phyloP scores from a whole-genome alignment of 2,113 vertebrate genomes.

The Neolamprologus ventralis region DNA sequence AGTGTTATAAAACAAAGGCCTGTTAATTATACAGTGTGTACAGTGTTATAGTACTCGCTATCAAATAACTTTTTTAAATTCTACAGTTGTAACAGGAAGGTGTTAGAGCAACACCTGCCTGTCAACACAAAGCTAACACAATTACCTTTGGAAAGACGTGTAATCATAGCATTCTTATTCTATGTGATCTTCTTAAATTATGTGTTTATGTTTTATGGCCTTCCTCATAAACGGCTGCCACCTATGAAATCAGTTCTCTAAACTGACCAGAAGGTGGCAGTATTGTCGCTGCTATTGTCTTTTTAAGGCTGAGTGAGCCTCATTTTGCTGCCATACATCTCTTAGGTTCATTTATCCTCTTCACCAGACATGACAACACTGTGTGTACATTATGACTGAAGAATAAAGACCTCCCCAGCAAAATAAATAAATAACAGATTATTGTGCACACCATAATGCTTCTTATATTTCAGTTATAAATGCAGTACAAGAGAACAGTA shows the following conservation, averaged over 20 bases:
- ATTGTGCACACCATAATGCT: neutral
- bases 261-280: constrained; percentile 61
- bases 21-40: neutral
- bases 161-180: neutral
- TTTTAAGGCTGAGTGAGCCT: neutral
- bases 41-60: neutral
- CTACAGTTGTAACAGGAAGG: neutral
- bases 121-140: neutral
- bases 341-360: neutral
- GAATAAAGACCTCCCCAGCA: neutral
- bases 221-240: neutral
- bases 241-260: neutral
- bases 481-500: neutral
- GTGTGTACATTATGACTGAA: neutral
- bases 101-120: neutral
- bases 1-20: neutral
- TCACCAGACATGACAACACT: neutral
- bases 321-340: neutral
- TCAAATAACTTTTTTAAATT: neutral
- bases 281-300: constrained; percentile 14
- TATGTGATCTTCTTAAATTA: neutral
- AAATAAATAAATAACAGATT: neutral
- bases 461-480: neutral
- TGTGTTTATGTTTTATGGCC: neutral
- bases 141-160: neutral